Conservation (phyloP, 2,113 vertebrate species). For the Cranoglanis bouderius region DNA sequence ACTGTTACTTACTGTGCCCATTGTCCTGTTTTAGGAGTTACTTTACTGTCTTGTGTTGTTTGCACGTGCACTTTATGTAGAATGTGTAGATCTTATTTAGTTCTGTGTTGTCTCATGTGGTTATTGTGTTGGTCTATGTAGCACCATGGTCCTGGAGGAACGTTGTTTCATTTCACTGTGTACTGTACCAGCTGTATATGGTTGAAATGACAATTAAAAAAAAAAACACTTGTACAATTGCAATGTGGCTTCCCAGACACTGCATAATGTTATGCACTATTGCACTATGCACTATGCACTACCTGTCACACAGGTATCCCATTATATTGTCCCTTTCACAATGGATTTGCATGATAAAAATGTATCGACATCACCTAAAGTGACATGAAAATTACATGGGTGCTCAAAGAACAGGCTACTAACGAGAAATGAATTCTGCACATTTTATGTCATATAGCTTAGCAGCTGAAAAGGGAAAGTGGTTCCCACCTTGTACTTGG, state of each 20-base stretch:
- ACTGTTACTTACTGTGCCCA: no score
- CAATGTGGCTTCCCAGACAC: neutral
- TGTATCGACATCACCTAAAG: neutral
- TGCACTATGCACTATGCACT: no score
- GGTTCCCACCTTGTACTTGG: slow-evolving; percentile 88
- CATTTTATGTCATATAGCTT: neutral
- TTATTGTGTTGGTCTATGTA: no score
- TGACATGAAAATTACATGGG: neutral
- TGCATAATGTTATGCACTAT: neutral
- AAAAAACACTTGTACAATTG: neutral
- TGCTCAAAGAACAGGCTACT: neutral
- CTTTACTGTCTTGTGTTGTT: no score
- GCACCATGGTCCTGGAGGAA: no score
- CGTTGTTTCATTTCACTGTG: no score
- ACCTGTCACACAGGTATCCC: neutral
- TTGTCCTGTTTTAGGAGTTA: no score
- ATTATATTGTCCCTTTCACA: neutral
- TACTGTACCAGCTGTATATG: no score
- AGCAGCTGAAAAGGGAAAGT: neutral
- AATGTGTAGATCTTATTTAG: no score
- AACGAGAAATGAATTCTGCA: neutral
- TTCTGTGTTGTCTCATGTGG: no score
- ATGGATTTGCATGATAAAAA: neutral
- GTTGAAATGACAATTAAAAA: no score
- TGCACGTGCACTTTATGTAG: no score